These are phyloP conservation scores for Druon quercuslanigerum DNA, from an alignment of 1,140 invertebrate genomes.

Conservation along the genomic window DNA sequence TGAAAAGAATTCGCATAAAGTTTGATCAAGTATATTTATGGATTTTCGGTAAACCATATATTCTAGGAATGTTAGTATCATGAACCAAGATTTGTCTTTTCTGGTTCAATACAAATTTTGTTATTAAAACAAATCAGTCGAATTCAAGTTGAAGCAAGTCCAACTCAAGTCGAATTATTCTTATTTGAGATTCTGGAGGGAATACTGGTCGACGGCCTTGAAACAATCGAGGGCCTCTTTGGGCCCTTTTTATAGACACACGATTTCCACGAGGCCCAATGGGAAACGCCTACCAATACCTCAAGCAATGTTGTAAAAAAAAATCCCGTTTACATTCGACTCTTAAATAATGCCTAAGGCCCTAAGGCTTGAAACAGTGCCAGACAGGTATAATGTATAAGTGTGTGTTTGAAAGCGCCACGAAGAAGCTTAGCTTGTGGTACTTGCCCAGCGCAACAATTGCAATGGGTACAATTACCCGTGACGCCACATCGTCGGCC, in stretches of 20 bases:
- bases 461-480: conserved; percentile 50
- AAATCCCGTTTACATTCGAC: conserved; percentile 54
- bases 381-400: background rate
- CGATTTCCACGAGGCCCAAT: conserved; percentile 46
- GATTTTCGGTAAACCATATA: no score
- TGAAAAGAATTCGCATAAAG: no score
- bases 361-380: conserved; percentile 45
- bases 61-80: no score
- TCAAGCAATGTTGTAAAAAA: conserved; percentile 50
- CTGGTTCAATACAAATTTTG: no score
- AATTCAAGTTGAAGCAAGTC: no score
- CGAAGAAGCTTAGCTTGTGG: conserved; percentile 20
- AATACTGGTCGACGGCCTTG: conserved; percentile 40
- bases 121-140: no score
- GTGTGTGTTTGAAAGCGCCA: conserved; percentile 18
- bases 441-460: conserved; percentile 35
- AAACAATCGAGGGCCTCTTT: conserved; percentile 50
- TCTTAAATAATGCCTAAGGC: conserved; percentile 40
- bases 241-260: conserved; percentile 51
- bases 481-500: conserved; percentile 42
- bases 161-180: no score
- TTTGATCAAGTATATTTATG: no score
- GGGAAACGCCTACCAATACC: conserved; percentile 55
- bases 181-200: background rate
- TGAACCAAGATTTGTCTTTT: no score